Evolutionary conservation across 2,113 vertebrate species (phyloP).

Genomic region (Gymnocephalus cernua): DNA sequence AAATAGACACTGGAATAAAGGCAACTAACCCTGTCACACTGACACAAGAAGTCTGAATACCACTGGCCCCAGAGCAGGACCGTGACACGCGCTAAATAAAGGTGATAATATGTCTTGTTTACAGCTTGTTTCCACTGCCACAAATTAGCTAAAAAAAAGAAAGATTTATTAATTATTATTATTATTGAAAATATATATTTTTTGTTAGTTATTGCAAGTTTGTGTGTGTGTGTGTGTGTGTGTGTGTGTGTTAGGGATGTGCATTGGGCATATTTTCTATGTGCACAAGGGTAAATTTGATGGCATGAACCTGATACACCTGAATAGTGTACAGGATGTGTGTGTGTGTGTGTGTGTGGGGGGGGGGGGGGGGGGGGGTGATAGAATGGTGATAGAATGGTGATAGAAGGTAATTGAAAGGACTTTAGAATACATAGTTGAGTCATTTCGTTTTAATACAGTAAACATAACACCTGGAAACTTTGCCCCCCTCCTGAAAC

Average conservation of each 20-base stretch:
- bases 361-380: too few relatives aligned
- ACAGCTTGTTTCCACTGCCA: background rate
- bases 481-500: background rate
- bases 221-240: too few relatives aligned
- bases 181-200: too few relatives aligned
- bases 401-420: background rate
- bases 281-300: conserved; percentile 1
- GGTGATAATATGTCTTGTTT: conserved; percentile 9
- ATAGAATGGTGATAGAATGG: too few relatives aligned
- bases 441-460: background rate
- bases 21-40: too few relatives aligned
- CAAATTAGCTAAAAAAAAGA: background rate
- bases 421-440: background rate
- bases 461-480: background rate
- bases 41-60: too few relatives aligned
- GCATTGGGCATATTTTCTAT: background rate
- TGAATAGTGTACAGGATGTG: conserved; percentile 27
- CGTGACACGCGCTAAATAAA: background rate
- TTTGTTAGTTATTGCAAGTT: too few relatives aligned
- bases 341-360: conserved; percentile 2
- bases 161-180: background rate
- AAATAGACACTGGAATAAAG: too few relatives aligned
- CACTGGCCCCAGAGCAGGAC: too few relatives aligned
- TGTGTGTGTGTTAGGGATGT: conserved; percentile 18
- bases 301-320: conserved; percentile 39